Evolutionary conservation across 2,888 invertebrate species (phyloP).

Genomic region (Amblyteles armatorius): DNA sequence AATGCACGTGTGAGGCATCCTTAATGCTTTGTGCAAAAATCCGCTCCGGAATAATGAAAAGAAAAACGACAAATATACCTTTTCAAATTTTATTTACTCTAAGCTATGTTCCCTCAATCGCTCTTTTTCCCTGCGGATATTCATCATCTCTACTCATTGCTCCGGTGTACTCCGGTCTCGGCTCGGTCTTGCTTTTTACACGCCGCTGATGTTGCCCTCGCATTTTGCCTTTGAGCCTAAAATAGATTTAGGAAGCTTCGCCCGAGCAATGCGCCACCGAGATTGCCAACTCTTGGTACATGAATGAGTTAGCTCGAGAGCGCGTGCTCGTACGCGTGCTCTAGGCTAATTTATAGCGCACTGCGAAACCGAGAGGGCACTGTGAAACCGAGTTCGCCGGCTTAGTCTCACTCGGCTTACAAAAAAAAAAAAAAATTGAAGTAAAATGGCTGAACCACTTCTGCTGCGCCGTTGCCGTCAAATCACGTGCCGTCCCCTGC

Average conservation of each 20-base stretch:
- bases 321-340: conserved; percentile 79
- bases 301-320: conserved; percentile 80
- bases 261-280: conserved; percentile 77
- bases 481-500: conserved; percentile 36
- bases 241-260: conserved; percentile 80
- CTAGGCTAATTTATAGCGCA: conserved; percentile 78
- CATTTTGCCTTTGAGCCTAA: conserved; percentile 73
- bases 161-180: background rate
- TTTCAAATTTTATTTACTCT: conserved; percentile 3
- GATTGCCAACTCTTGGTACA: conserved; percentile 80
- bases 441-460: conserved; percentile 41
- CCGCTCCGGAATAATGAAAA: too few relatives aligned
- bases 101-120: conserved; percentile 10
- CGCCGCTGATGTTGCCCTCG: conserved; percentile 47
- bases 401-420: background rate
- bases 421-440: background rate
- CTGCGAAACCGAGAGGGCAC: conserved; percentile 53
- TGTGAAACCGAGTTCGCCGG: background rate
- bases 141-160: conserved; percentile 27
- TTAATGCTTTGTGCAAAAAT: too few relatives aligned
- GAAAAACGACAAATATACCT: background rate
- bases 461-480: conserved; percentile 9
- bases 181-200: conserved; percentile 5
- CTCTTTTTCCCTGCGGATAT: conserved; percentile 16
- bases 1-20: too few relatives aligned